phyloP scores from a whole-genome alignment of 2,113 vertebrate species.

The Halichoerus grypus region DNA sequence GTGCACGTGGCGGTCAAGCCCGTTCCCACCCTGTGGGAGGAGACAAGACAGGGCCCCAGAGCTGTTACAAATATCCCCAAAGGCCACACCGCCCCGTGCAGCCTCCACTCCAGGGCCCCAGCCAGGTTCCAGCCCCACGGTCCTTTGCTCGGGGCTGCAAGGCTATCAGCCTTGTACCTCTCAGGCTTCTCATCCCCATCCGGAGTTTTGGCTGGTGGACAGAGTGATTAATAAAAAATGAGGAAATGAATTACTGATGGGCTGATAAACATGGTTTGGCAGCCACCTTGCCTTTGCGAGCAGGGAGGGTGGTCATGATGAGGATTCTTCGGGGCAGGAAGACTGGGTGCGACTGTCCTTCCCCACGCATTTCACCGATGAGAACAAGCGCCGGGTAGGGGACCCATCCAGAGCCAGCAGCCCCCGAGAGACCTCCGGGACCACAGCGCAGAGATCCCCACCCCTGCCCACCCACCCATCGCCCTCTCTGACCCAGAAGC shows the following conservation, averaged over 20 bases:
- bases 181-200: background rate
- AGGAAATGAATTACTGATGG: background rate
- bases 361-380: background rate
- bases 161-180: background rate
- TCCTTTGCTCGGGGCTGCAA: background rate
- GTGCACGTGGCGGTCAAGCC: background rate
- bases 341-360: background rate
- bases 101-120: background rate
- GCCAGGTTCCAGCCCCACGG: fast-evolving
- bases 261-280: background rate
- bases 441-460: background rate
- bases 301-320: background rate
- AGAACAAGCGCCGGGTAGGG: background rate
- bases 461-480: fast-evolving
- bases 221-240: background rate
- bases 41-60: background rate
- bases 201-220: background rate
- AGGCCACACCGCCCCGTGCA: background rate
- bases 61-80: background rate
- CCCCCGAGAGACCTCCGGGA: background rate
- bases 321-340: fast-evolving
- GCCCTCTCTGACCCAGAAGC: background rate
- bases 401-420: background rate
- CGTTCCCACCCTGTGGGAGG: background rate
- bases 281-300: background rate